Percentiles rank a stretch among this genome's conserved stretches.
phyloP scores from a whole-genome alignment of 1,140 invertebrate genomes.

The Prorops nasuta region DNA sequence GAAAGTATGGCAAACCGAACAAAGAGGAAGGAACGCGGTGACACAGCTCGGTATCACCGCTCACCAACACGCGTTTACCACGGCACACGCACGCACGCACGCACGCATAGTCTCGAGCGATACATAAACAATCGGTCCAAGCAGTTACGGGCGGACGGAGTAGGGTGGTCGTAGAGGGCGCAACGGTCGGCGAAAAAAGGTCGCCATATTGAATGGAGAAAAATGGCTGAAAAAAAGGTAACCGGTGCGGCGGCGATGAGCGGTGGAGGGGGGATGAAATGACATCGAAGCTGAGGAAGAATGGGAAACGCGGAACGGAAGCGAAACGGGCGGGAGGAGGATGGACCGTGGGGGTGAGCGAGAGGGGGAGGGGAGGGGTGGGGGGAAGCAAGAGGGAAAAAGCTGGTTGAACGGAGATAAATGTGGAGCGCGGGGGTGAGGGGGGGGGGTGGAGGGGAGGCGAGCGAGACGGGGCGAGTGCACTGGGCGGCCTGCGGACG shows the following conservation, averaged over 20 bases:
- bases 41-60: no score
- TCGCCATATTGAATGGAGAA: no score
- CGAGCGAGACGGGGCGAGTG: constrained; percentile 9
- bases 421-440: background rate
- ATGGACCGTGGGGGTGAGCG: constrained; percentile 9
- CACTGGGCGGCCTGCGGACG: background rate
- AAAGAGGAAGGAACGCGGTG: constrained; percentile 16
- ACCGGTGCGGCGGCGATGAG: no score
- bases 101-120: constrained; percentile 17
- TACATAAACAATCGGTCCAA: no score
- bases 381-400: background rate
- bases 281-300: no score
- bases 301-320: background rate
- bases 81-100: background rate
- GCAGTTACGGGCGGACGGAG: no score
- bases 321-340: constrained; percentile 11
- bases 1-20: background rate
- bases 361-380: constrained; percentile 6
- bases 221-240: no score
- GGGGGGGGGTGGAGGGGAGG: background rate
- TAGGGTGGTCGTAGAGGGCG: no score
- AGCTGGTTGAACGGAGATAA: background rate
- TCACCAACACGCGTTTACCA: no score
- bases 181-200: no score
- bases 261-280: constrained; percentile 16